Base-by-base conservation (phyloP, 2,113 vertebrate genomes). In the Actinemys pallida region DNA sequence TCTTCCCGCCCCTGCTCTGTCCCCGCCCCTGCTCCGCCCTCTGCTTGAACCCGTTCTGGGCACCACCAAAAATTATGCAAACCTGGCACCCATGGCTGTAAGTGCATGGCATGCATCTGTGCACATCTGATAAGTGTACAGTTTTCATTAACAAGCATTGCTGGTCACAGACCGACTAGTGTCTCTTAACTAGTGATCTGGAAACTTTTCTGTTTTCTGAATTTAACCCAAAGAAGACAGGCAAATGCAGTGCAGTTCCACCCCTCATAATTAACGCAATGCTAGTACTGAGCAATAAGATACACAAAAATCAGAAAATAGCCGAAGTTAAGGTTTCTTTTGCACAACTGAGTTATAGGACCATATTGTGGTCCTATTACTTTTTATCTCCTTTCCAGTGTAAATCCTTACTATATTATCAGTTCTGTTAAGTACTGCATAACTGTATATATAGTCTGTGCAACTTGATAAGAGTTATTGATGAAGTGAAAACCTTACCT, bases 301-400 rank as follows among this genome's bases (percentile, higher is more conserved):
- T 80, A n/a, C 85, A 96, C 49, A 93, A 93, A 93, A 94, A 82
- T 84, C 13, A 78, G 84, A 35, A 59, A 54, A 39, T 31, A 65
- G 47, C n/a, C 69, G 81, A n/a, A 75, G 19, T 42, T 22, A 42
- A 75, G 35, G n/a, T 75, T 75, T 75, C n/a, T 90, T 90, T n/a
- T 72, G 10, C 54, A 20, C 0, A 53, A 17, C 76, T 86, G 69
- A 90, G 27, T 88, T 90, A 11, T 1, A 10, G 39, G 17, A 47
- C 5, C 65, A 16, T 24, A 86, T 7, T 93, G 2, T 54, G 87
- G 84, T 89, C 52, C 81, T 88, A 89, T 9, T 45, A 52, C 89
- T 72, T 81, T 35, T 5, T 49, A 93, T 90, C 82, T 27, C 65
- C 89, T 85, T 24, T 79, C 52, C 79, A 39, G 42, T 17, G 1